These are phyloP conservation scores for Amblyteles armatorius DNA, from an alignment of 2,888 invertebrate genomes.

Conservation along the genomic window DNA sequence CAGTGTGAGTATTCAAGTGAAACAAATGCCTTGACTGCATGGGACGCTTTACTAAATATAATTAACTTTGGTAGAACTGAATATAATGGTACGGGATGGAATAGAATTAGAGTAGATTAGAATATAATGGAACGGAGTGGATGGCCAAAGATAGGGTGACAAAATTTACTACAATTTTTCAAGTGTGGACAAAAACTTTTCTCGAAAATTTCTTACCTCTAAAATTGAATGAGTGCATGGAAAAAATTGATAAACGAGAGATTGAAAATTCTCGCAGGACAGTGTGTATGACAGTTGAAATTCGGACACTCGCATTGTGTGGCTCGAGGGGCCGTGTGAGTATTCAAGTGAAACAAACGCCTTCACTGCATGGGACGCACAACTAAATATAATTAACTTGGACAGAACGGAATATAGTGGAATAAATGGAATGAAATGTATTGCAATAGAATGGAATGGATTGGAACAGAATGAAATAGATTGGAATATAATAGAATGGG, in stretches of 20 bases:
- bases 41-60: slow-evolving; percentile 29
- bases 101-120: background rate
- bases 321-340: slow-evolving; percentile 96
- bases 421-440: background rate
- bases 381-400: slow-evolving; percentile 11
- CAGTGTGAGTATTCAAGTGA: slow-evolving; percentile 90
- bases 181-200: no score
- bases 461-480: background rate
- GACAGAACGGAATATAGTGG: background rate
- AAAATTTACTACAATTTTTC: no score
- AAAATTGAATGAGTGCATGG: no score
- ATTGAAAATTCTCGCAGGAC: no score
- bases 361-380: slow-evolving; percentile 27
- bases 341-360: slow-evolving; percentile 74
- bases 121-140: no score
- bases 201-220: no score
- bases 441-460: no score
- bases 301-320: slow-evolving; percentile 89
- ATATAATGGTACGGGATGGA: background rate
- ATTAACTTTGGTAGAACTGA: background rate
- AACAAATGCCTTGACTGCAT: slow-evolving; percentile 37
- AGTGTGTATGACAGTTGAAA: no score
- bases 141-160: no score
- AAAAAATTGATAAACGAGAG: no score
- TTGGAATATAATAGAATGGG: no score